Base-by-base conservation (phyloP, 2,888 invertebrate genomes). In the Xestia c-nigrum region DNA sequence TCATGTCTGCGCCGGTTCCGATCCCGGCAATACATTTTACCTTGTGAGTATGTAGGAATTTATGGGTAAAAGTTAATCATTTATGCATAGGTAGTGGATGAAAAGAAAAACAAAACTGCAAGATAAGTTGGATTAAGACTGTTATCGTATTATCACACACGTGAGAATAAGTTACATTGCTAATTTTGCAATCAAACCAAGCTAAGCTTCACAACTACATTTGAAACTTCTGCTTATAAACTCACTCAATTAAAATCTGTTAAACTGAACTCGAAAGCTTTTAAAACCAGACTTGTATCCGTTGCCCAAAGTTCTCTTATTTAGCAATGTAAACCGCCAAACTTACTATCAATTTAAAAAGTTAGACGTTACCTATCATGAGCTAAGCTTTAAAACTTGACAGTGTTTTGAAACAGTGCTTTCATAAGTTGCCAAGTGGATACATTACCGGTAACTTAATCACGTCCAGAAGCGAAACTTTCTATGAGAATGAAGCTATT, bases 1-100 rank as follows among this genome's bases (percentile, higher is more conserved):
- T 88, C 84, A 78, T 78, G 74, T 84, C 76, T 76, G 69, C 69
- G 65, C 64, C 50, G 72, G 76, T 79, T 81, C 80, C 80, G 66
- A 71, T 87, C 79, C 72, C 55, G 59, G 63, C n/a, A 59, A 43
- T 68, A 21, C 14, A 40, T 68, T 79, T 68, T 74, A 68, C 21
- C 31, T 43, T 55, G 21, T 16, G 16, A 63, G 50, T 31, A 47
- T 52, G 21, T 50, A 50, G 16, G 16, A 79, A 52, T 6, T 19
- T 7, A 24, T 71, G 5, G 19, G 14, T 19, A 19, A 21, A 21
- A 38, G 21, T 59, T 59, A 64, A 14, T 59, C 31, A 59, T 50
- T 16, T 10, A 31, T 16, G 7, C 10, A 14, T 38, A 31, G 1
- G 1, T 31, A 19, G 16, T 55, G 9, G 4, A 38, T n/a, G 21